Evolutionary conservation across 2,113 vertebrate genomes (phyloP), one percentile per base, ranked within the genome.

Genomic region (Mesocricetus auratus): DNA sequence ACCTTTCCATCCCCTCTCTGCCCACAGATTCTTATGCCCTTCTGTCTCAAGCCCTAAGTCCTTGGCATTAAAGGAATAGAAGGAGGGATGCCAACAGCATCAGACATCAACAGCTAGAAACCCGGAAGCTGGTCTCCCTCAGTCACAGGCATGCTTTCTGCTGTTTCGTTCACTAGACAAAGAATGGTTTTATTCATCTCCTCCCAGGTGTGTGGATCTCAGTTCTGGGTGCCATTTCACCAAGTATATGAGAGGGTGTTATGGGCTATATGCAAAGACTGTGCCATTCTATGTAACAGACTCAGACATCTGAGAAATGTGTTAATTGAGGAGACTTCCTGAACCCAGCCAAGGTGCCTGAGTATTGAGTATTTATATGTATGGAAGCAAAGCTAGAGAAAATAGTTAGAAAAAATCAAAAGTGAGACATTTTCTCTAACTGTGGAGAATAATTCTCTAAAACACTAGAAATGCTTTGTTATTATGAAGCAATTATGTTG

Each of bases 401-500:
- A 71, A 88, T 58, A 50, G 15, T 66, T 90, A 56, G 19, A 36
- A 96, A 89, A 86, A 29, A 85, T 89, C 16, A 68, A 93, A 31
- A 45, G 56, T 73, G 77, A 91, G 29, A 83, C 6, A 39, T 91
- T 95, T 64, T 56, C 56, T 83, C 81, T 62, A 83, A 29, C 29
- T 62, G 62, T 83, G 60, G 15, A 94, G 68, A 3, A 47, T 75
- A 73, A 77, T 93, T 90, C 77, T 94, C 42, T 39, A 73, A 94
- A 93, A 79, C 16, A 2, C 45, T 86, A 42, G 42, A 39, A 95
- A 64, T 29, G 4, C 92, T 94, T 95, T 77, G 10, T 89, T 90
- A 71, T 62, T 79, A 68, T 74, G 92, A 89, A 93, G 64, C 92
- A 85, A 89, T 91, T 85, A 64, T 26, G 3, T 88, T 79, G 15